Conservation (phyloP, 2,888 invertebrate genomes). For the Flabesymbios commensalis region DNA sequence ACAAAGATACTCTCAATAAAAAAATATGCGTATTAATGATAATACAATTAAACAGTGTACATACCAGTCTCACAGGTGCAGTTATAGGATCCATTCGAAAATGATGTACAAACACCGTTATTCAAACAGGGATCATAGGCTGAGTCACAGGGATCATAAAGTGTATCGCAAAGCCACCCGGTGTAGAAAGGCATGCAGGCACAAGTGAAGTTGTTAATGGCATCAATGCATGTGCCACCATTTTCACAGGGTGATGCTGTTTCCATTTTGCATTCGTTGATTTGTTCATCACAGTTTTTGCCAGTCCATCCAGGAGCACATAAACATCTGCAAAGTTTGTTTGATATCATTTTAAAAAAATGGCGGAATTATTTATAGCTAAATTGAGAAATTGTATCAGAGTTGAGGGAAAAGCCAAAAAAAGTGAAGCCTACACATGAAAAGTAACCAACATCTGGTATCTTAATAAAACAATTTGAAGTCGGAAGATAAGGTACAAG, state of each 20-base stretch:
- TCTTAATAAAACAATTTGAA: too few species aligned
- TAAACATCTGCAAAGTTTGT: too few species aligned
- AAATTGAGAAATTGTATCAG: too few species aligned
- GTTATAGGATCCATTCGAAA: slow-evolving; percentile 12
- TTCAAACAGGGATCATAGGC: slow-evolving; percentile 6
- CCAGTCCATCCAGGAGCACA: slow-evolving; percentile 16
- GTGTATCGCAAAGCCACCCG: slow-evolving; percentile 14
- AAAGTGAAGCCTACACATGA: too few species aligned
- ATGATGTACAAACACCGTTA: slow-evolving; percentile 11
- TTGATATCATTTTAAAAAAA: too few species aligned
- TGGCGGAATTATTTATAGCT: too few species aligned
- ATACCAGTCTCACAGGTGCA: slow-evolving; percentile 16
- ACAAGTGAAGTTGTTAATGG: slow-evolving; percentile 67
- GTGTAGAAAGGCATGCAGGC: slow-evolving; percentile 20
- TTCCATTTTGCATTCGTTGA: slow-evolving; percentile 43
- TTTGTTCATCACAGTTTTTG: slow-evolving; percentile 26
- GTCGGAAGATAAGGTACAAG: too few species aligned
- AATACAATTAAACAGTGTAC: neutral
- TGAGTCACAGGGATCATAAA: slow-evolving; percentile 20
- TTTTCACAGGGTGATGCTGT: slow-evolving; percentile 71
- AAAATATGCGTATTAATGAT: too few species aligned
- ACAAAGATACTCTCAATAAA: too few species aligned
- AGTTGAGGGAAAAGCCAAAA: too few species aligned
- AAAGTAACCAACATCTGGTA: too few species aligned
- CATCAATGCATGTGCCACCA: slow-evolving; percentile 88